These are phyloP conservation scores for Limnephilus lunatus DNA, from an alignment of 2,888 invertebrate species.

Conservation along the genomic window DNA sequence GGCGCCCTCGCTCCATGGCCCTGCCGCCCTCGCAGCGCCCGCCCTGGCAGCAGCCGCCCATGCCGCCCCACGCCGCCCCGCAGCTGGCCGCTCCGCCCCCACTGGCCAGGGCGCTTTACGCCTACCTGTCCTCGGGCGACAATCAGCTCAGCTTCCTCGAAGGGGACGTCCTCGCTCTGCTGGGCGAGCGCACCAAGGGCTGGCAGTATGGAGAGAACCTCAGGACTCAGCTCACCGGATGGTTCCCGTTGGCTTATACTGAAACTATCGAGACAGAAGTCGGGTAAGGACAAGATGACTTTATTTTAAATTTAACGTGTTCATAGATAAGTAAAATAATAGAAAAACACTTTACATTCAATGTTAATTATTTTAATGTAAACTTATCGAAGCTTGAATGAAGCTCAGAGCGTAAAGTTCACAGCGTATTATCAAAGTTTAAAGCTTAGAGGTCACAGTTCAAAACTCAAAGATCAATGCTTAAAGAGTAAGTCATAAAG, in stretches of 20 bases:
- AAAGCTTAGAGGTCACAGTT: neutral
- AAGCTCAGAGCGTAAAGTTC: too few relatives aligned
- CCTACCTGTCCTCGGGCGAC: conserved; percentile 92
- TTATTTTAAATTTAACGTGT: too few relatives aligned
- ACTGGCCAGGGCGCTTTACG: conserved; percentile 90
- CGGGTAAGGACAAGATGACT: conserved; percentile 73
- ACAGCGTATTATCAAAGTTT: too few relatives aligned
- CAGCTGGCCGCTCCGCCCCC: conserved; percentile 81
- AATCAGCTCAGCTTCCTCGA: conserved; percentile 95
- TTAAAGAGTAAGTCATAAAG: neutral
- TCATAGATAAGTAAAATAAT: too few relatives aligned
- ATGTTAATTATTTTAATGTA: too few relatives aligned
- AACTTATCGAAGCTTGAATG: too few relatives aligned
- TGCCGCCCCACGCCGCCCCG: conserved; percentile 68
- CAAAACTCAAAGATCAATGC: neutral
- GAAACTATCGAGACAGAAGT: conserved; percentile 83
- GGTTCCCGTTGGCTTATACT: conserved; percentile 97
- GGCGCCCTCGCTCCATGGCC: conserved; percentile 83
- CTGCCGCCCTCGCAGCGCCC: conserved; percentile 81
- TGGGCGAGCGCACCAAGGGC: conserved; percentile 94
- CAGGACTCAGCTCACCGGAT: conserved; percentile 93
- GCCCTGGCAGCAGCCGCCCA: conserved; percentile 77
- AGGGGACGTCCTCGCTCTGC: conserved; percentile 91
- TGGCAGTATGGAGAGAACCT: conserved; percentile 98
- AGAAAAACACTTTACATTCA: too few relatives aligned